Base-by-base conservation (phyloP, 2,888 invertebrate genomes). In the Diaphora mendica region DNA sequence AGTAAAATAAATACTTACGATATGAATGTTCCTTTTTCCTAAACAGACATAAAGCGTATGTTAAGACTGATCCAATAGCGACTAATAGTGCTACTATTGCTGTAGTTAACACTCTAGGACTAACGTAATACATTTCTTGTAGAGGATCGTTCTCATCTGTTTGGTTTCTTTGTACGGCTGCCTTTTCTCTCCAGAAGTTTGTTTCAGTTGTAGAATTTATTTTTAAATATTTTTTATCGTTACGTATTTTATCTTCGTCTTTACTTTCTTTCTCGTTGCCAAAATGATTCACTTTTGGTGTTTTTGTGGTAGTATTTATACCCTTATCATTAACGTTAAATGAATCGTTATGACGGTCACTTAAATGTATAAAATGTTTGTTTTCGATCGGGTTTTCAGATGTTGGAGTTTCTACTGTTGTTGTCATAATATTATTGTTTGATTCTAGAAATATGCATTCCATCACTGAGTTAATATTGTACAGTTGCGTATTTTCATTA, bases 371-470 rank as follows among this genome's bases (percentile, higher is more conserved):
- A n/a, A 17, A 20, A 44, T 42, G 17, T 20, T 42, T 8, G 15
- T 33, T 51, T 68, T 51, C 68, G 51, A 13, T 33, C 4, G 70
- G 23, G n/a, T 26, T 65, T 62, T 13, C 23, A 33, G 65, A 35
- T n/a, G 71, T 65, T n/a, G 20, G 30, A 17, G 62, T 30, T 30
- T 62, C 62, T 30, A 17, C n/a, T 65, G 4, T 44, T 62, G 30
- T 67, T 35, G 44, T 39, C n/a, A n/a, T 20, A 39, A 68, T 59
- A 13, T 13, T 3, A 23, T 42, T 39, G 23, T 69, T 17, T 65
- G 73, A 73, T 51, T 80, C 65, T 66, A 72, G 42, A 15, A 13
- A 64, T 44, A 74, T 48, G 30, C 80, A 82, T 59, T 71, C 64
- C 65, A 82, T 33, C 23, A 64, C 30, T 59, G 64, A 66, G 39